Conservation (phyloP, 1,140 invertebrate genomes). For the Caenorhabditis tropicalis region DNA sequence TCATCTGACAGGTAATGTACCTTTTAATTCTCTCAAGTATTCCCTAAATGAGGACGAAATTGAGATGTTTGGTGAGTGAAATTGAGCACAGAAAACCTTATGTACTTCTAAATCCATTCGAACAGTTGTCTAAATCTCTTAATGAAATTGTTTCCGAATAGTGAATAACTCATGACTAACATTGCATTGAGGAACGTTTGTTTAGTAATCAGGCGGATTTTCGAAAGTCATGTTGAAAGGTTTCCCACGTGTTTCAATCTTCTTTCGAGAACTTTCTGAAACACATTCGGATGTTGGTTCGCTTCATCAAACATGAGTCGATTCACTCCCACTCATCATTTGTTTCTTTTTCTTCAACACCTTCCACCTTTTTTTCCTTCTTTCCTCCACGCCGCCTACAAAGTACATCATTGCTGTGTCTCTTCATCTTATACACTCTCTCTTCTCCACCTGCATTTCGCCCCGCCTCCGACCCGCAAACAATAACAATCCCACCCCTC, state of each 20-base stretch:
- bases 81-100: not conserved
- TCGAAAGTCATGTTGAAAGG: slow-evolving; percentile 2
- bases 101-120: not conserved
- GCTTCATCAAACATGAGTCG: slow-evolving; percentile 1
- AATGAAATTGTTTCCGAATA: not conserved
- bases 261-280: not conserved
- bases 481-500: slow-evolving; percentile 31
- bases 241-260: not conserved
- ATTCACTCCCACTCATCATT: slow-evolving; percentile 15
- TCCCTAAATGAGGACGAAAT: not conserved
- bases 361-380: not conserved
- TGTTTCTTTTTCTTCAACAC: slow-evolving; percentile 21
- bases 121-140: not conserved
- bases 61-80: not conserved
- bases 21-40: no score
- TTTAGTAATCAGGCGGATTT: not conserved
- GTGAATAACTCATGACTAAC: not conserved
- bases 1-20: no score
- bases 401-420: slow-evolving; percentile 10
- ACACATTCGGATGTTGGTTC: not conserved
- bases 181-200: not conserved
- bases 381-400: slow-evolving; percentile 1
- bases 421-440: slow-evolving; percentile 6
- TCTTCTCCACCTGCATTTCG: not conserved
- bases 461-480: slow-evolving; percentile 18